Evolutionary conservation across 2,888 invertebrate genomes (phyloP).

Genomic region (Siphlonurus alternatus): DNA sequence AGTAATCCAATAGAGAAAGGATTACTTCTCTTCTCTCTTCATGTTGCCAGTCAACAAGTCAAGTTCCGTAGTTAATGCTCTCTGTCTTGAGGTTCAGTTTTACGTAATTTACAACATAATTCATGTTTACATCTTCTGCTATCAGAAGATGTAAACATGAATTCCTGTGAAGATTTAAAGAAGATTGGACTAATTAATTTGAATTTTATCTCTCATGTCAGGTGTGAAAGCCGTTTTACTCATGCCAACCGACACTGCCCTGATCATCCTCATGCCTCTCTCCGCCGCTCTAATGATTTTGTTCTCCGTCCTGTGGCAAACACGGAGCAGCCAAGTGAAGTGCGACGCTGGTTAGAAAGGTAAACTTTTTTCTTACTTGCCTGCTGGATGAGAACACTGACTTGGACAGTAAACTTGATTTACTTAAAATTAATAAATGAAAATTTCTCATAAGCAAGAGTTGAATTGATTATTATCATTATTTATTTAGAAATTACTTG

Average conservation of each 20-base stretch:
- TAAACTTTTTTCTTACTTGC: constrained; percentile 13
- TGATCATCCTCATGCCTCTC: constrained; percentile 45
- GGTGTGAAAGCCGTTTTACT: constrained; percentile 49
- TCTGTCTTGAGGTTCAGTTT: too few relatives aligned
- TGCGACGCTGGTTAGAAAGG: constrained; percentile 35
- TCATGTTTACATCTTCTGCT: too few relatives aligned
- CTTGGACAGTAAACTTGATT: background rate
- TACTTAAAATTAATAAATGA: background rate
- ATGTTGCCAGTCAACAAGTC: too few relatives aligned
- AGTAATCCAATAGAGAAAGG: too few relatives aligned
- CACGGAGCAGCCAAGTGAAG: constrained; percentile 32
- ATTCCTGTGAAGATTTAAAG: too few relatives aligned
- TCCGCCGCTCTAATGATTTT: constrained; percentile 33
- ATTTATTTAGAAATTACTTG: too few relatives aligned
- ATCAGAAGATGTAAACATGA: too few relatives aligned
- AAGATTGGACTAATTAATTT: too few relatives aligned
- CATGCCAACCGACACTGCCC: constrained; percentile 62
- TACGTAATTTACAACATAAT: too few relatives aligned
- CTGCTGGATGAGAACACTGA: background rate
- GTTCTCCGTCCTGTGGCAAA: constrained; percentile 30
- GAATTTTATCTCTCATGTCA: too few relatives aligned
- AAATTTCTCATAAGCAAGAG: background rate
- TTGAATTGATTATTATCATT: background rate
- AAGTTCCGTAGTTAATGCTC: too few relatives aligned
- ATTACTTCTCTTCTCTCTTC: too few relatives aligned